Evolutionary conservation across 2,888 invertebrate genomes (phyloP), one percentile per base, ranked within the genome.

Genomic region (Toxonevra muliebris): DNA sequence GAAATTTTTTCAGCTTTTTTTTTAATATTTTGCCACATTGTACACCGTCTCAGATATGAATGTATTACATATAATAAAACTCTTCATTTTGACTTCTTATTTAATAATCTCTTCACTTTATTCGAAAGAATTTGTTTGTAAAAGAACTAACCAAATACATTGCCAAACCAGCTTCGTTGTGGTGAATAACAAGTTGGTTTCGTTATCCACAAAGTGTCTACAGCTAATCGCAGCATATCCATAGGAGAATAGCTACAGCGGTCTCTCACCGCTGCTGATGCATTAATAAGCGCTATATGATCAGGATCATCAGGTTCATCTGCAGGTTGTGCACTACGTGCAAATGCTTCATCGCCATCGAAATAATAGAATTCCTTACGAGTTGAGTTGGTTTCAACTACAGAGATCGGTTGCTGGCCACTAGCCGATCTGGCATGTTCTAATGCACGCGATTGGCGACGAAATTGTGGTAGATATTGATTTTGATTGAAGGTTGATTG

Each of bases 341-440:
- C 75, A 17, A 76, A 76, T 5, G 73, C 71, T 68, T 80, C 74
- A 40, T 80, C 79, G 17, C 74, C 79, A 64, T 82, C 82, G 45
- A 73, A 74, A 42, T 75, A 82, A 42, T 82, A 82, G 45, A 76
- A 81, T 40, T 81, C 83, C 60, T 82, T 82, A 30, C 83, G 79
- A 1, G 83, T 82, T 0, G 83, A 81, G 19, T 82, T 82, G 0
- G 83, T 82, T 64, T 82, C 82, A 5, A 82, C 81, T 0, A 81
- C 75, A 0, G 77, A 73, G 8, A 79, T 61, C 0, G 81, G 81
- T 61, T 80, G 79, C 20, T 81, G 77, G 0, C 72, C 73, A 40
- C 77, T 79, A 13, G 57, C 50, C 13, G 58, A 15, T 41, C 1
- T 8, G 12, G 30, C 17, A 5, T 10, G n/a, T 8, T 50, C 40